Base-by-base conservation (phyloP, 2,888 invertebrate species). In the Trichacis sp. region DNA sequence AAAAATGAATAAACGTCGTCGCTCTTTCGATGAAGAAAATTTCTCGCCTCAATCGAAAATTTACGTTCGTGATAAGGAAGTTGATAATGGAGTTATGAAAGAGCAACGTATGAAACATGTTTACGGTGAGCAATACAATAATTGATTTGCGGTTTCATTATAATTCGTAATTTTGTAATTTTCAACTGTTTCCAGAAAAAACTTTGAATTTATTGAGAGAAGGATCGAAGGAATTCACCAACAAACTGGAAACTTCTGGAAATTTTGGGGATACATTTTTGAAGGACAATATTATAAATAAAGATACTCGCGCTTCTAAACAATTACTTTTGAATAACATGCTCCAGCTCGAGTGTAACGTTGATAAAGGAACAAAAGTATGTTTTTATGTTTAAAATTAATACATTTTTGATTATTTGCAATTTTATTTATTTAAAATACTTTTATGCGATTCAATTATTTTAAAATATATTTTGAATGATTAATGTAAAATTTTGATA, bases 151-250 rank as follows among this genome's bases (percentile, higher is more conserved):
- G n/a, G n/a, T n/a, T n/a, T n/a, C n/a, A n/a, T n/a, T n/a, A n/a
- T n/a, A n/a, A n/a, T n/a, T n/a, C n/a, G n/a, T n/a, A n/a, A n/a
- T n/a, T n/a, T n/a, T n/a, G n/a, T n/a, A n/a, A n/a, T n/a, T n/a
- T n/a, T n/a, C n/a, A n/a, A n/a, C n/a, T n/a, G n/a, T n/a, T 40
- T 40, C 14, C 40, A 40, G 40, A 40, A 40, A 40, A 40, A 40
- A 40, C 40, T 5, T 40, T 40, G 15, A 12, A 15, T 14, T 6
- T 40, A 6, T 15, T 40, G 3, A 40, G 8, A 15, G 40, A 40
- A 15, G 40, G 40, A 15, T 40, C 40, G 3, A 40, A 40, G 9
- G 24, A 24, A 24, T 24, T 8, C 8, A 24, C 4, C 24, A 24
- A 8, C 24, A 24, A 24, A 5, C 12, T 15, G 3, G 6, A 40